Evolutionary conservation across 2,888 invertebrate genomes (phyloP).

Genomic region (Flexamia atlantica): DNA sequence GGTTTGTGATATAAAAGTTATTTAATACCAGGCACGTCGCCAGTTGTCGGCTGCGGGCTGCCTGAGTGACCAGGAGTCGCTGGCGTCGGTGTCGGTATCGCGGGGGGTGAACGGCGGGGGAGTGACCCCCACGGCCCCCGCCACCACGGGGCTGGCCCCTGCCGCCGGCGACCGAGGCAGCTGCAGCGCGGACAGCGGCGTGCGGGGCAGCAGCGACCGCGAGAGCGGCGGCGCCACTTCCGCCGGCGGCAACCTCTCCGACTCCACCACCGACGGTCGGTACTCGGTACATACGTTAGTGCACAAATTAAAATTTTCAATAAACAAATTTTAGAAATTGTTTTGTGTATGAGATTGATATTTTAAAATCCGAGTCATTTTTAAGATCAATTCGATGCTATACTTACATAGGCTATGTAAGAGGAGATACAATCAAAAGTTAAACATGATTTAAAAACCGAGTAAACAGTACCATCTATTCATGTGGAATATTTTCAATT

Average conservation of each 20-base stretch:
- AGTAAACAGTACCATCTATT: too few species aligned
- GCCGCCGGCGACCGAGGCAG: conserved; percentile 85
- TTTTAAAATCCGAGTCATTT: too few species aligned
- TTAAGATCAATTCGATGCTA: too few species aligned
- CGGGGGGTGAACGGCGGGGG: conserved; percentile 69
- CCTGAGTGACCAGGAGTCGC: conserved; percentile 90
- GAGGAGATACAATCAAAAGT: too few species aligned
- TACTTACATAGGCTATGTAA: too few species aligned
- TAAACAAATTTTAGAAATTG: too few species aligned
- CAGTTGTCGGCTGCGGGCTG: conserved; percentile 88
- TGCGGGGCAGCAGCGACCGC: conserved; percentile 89
- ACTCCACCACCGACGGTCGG: conserved; percentile 87
- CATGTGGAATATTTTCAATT: too few species aligned
- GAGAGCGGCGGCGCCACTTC: conserved; percentile 87
- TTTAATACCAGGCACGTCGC: conserved; percentile 81
- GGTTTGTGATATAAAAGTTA: too few species aligned
- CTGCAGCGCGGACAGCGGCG: conserved; percentile 92
- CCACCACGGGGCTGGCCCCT: conserved; percentile 75
- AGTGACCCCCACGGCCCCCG: conserved; percentile 63
- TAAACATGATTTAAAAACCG: too few species aligned
- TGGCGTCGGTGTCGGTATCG: conserved; percentile 82
- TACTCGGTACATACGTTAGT: background rate
- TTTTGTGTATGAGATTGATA: too few species aligned
- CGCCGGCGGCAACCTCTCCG: conserved; percentile 89
- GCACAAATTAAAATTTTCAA: too few species aligned